phyloP scores from a whole-genome alignment of 2,113 vertebrate species.

The Lophura nycthemera region DNA sequence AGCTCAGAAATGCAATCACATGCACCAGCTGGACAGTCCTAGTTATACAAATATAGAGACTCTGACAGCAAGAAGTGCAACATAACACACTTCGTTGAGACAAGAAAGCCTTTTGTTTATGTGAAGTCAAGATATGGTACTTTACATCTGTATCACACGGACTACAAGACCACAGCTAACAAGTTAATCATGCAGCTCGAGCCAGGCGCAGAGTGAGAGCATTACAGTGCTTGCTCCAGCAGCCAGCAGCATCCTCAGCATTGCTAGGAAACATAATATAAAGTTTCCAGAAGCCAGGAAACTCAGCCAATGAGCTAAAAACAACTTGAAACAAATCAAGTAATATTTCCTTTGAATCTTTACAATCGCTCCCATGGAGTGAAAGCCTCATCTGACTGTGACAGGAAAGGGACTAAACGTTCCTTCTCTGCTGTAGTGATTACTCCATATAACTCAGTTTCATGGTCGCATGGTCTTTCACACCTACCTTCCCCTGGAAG shows the following conservation, averaged over 20 bases:
- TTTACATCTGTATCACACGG: background rate
- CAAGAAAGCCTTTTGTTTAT: background rate
- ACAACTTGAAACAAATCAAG: background rate
- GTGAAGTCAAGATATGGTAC: background rate
- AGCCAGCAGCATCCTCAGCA: background rate
- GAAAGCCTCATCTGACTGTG: background rate
- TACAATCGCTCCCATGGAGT: background rate
- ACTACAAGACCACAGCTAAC: background rate
- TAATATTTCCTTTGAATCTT: background rate
- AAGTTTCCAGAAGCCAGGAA: constrained; percentile 22
- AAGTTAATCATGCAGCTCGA: background rate
- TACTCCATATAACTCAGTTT: constrained; percentile 36
- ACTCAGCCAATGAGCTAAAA: background rate
- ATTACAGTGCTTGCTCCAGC: background rate
- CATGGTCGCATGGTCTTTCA: constrained; percentile 50
- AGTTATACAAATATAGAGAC: background rate
- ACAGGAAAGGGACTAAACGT: background rate
- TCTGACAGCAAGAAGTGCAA: background rate
- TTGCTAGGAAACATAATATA: background rate
- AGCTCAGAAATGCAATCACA: background rate
- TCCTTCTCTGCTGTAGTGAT: background rate
- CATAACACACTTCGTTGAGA: background rate
- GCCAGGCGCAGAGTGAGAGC: background rate
- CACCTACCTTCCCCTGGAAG: constrained; percentile 55
- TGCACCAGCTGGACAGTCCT: background rate